Evolutionary conservation across 2,797 vertebrate species (phyloP), one percentile per base, ranked within the genome.

Genomic region (Setipinna tenuifilis): DNA sequence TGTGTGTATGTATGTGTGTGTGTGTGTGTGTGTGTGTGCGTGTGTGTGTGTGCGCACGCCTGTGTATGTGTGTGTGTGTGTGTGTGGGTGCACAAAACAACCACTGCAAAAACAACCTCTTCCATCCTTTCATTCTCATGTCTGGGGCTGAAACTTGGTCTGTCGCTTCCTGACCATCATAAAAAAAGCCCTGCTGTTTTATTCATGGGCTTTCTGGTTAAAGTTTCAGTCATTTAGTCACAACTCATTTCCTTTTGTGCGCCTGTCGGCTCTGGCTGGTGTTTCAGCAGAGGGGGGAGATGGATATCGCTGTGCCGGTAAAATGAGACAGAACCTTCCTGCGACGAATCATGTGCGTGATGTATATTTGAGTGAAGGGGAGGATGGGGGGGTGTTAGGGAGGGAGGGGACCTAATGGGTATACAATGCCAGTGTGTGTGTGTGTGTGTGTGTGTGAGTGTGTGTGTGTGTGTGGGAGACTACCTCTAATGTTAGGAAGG

Each of bases 131-230:
- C 19, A 0, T 59, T 89, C 86, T 91, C 85, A 87, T 91, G 86
- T 83, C 81, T 82, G 35, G 35, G 35, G 88, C 90, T 59, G 68
- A 89, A 88, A 92, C 82, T 90, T 41, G 28, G 68, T 21, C 82
- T 89, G 87, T 92, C 86, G 82, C 85, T 82, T 86, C 87, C 85
- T 86, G 87, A 85, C 86, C 82, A 89, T 91, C 88, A 87, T 91
- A 85, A 86, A 90, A 23, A 88, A 88, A 6, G 21, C 91, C 86
- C 89, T 91, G 90, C 87, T 88, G 86, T 89, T 92, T 91, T 91
- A 91, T 92, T 91, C 86, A 89, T 88, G 90, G 92, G 90, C 91
- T 89, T 91, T 89, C 84, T 58, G 90, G 88, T 92, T 91, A 90
- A 91, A 92, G 88, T 91, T 92, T 88, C 89, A 87, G 90, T 82